Base-by-base conservation (phyloP, 2,797 vertebrate species). In the Tadarida brasiliensis region DNA sequence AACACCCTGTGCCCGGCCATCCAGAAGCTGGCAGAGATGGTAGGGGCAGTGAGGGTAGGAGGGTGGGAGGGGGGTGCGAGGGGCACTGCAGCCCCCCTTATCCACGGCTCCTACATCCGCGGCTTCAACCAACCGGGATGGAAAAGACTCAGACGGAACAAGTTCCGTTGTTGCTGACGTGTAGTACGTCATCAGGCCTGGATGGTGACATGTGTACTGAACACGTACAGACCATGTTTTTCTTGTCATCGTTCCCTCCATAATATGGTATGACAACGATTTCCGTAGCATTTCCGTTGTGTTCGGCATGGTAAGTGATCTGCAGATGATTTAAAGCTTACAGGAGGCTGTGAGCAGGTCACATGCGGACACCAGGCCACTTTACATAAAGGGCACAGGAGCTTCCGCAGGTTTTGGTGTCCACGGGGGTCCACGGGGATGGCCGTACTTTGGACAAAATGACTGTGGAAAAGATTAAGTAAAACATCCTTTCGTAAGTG, bases 11-110 rank as follows among this genome's bases (percentile, higher is more conserved):
- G 99, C 85, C 97, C 98, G 59, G 98, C 99, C 98, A 99, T 99
- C 96, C 99, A 99, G 97, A 99, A 99, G 96, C 98, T 99, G 94
- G 99, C 99, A 5, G 97, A 98, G 90, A 99, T 99, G 99, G 99
- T 99, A 99, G 0, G 93, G 35, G 17, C 30, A 0, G 7, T 7
- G 2, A n/a, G 39, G 56, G 57, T 2, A 3, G 56, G 30, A 11
- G 30, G 47, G 39, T 4, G 3, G 19, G 76, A 67, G 16, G 68
- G 47, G n/a, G 9, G 2, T 0, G n/a, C 12, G 16, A 44, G 44
- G 15, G 54, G 71, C 6, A 26, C 57, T 17, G 4, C 12, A 24
- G 61, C 14, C 30, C 39, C n/a, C 26, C 61, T 30, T 17, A 24
- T 11, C 20, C 61, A 33, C 3, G 1, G 44, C 30, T 26, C 5